These are phyloP conservation scores for Dasypolia templi DNA, from an alignment of 2,888 invertebrate species.

Conservation along the genomic window DNA sequence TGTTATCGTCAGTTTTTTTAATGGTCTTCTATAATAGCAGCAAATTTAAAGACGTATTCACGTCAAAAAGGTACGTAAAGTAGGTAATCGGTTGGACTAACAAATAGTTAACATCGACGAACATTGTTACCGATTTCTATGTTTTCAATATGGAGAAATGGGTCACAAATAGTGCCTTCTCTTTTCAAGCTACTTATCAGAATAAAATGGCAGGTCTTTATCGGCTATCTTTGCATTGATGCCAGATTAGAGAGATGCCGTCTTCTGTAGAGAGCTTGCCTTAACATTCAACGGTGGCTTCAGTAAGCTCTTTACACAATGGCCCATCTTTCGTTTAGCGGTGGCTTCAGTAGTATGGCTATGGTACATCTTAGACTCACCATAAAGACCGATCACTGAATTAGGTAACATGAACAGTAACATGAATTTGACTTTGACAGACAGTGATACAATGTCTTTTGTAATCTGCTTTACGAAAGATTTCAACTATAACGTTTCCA, in stretches of 20 bases:
- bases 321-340: not conserved
- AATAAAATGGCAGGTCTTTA: not conserved
- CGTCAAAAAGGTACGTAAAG: too few relatives aligned
- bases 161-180: too few relatives aligned
- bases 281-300: not conserved
- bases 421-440: not conserved
- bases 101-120: not conserved
- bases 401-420: not conserved
- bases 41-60: too few relatives aligned
- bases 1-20: too few relatives aligned
- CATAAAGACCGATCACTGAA: not conserved
- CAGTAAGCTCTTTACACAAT: conserved; percentile 12
- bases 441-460: not conserved
- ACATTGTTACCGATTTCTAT: not conserved
- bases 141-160: not conserved
- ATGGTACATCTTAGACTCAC: not conserved
- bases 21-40: too few relatives aligned
- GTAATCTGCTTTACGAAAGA: not conserved
- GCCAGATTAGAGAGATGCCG: conserved; percentile 13
- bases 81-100: not conserved
- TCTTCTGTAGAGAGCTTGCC: not conserved
- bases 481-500: not conserved
- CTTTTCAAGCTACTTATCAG: not conserved
- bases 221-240: not conserved
- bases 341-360: not conserved